A percentile compares a stretch with the other conserved stretches of the same genome.
These are phyloP conservation scores for Lepus townsendii DNA, from an alignment of 2,797 vertebrate genomes.

Conservation along the genomic window DNA sequence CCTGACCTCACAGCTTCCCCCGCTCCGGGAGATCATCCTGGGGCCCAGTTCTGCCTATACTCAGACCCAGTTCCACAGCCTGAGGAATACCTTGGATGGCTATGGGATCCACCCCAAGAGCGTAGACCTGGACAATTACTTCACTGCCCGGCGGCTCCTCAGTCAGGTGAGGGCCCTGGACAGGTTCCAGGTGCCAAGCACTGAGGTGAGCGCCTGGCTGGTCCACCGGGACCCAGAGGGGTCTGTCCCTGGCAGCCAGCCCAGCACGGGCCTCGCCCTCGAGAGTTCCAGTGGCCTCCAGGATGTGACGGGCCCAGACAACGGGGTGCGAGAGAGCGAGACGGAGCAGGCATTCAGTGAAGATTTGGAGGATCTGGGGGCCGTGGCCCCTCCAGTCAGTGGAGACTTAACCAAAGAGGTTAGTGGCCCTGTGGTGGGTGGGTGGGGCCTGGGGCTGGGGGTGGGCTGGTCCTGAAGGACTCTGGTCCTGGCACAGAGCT, in stretches of 20 bases:
- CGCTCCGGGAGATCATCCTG: conserved; percentile 98
- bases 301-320: conserved; percentile 92
- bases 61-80: conserved; percentile 99
- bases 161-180: conserved; percentile 98
- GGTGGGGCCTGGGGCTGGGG: not conserved
- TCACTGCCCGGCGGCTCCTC: conserved; percentile 95
- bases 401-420: conserved; percentile 99
- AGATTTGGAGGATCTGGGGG: conserved; percentile 95
- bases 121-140: conserved; percentile 97
- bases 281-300: conserved; percentile 95
- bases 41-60: conserved; percentile 99
- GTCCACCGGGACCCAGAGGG: conserved; percentile 97
- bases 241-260: conserved; percentile 93
- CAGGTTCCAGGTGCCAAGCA: conserved; percentile 95
- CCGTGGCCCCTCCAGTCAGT: conserved; percentile 94
- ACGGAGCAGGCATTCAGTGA: conserved; percentile 93
- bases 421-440: conserved; percentile 70
- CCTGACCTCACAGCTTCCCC: conserved; percentile 97
- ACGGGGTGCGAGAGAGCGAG: conserved; percentile 93
- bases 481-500: not conserved
- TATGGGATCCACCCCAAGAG: conserved; percentile 99
- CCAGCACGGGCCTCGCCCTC: conserved; percentile 93
- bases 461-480: conserved; percentile 4
- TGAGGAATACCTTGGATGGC: conserved; percentile 97
- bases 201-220: conserved; percentile 96